phyloP scores from a whole-genome alignment of 2,888 invertebrate species.

The Sphaerophoria taeniata region DNA sequence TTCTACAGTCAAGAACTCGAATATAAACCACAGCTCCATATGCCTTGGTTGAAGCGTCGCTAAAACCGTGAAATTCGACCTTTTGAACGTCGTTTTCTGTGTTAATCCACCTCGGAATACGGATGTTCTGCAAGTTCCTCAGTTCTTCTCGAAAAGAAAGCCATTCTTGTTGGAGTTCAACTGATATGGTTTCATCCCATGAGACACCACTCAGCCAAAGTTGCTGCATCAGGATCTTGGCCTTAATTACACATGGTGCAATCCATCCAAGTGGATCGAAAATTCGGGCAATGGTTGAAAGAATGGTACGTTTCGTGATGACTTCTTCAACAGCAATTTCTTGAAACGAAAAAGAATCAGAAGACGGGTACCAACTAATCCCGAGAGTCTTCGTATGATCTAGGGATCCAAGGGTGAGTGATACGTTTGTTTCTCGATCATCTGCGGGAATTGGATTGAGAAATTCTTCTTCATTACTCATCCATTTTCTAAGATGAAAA shows the following conservation, averaged over 20 bases:
- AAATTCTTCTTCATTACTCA: background rate
- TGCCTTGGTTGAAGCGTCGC: constrained; percentile 9
- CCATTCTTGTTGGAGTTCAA: background rate
- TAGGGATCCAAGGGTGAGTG: constrained; percentile 11
- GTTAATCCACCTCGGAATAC: constrained; percentile 8
- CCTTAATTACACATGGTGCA: background rate
- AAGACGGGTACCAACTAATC: background rate
- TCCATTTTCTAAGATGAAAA: constrained; percentile 37
- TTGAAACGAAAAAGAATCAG: background rate
- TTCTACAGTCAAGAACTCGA: no score
- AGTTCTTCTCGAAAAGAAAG: background rate
- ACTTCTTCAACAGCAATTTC: no score
- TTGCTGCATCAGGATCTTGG: constrained; percentile 8
- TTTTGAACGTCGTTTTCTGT: background rate
- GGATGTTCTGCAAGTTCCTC: background rate
- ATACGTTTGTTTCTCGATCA: background rate
- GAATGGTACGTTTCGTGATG: no score
- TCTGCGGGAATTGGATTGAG: constrained; percentile 25
- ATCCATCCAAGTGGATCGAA: background rate
- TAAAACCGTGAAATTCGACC: constrained; percentile 1
- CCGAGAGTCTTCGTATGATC: constrained; percentile 3
- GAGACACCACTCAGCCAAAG: background rate
- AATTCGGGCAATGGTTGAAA: no score
- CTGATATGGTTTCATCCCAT: background rate
- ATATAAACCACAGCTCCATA: constrained; percentile 11